Conservation (phyloP, 2,113 vertebrate species). For the Girardinichthys multiradiatus region DNA sequence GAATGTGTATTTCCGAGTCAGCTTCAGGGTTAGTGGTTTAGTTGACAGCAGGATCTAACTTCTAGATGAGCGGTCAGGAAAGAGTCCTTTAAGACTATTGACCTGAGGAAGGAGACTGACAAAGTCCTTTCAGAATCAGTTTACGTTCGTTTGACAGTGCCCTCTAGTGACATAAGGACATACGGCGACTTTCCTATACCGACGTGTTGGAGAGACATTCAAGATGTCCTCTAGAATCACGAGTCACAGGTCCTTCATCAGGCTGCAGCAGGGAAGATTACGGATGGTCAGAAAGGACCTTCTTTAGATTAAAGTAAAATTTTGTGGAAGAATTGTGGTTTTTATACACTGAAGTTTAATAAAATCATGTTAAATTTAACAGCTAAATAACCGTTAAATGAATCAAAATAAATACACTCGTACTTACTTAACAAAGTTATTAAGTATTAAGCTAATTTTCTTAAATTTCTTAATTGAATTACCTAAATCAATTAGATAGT, state of each 20-base stretch:
- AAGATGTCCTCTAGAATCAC: slow-evolving; percentile 7
- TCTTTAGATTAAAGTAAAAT: neutral
- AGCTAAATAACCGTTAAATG: too few species aligned
- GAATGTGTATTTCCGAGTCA: neutral
- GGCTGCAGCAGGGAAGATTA: neutral
- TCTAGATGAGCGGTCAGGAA: slow-evolving; percentile 2
- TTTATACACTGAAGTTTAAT: too few species aligned
- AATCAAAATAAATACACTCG: too few species aligned
- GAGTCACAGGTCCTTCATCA: neutral
- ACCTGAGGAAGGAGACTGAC: slow-evolving; percentile 16
- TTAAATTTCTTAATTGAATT: too few species aligned
- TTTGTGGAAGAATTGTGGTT: too few species aligned
- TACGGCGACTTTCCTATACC: neutral
- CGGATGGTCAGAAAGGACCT: neutral
- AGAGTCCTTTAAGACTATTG: neutral
- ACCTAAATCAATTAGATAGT: too few species aligned
- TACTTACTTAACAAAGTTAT: too few species aligned
- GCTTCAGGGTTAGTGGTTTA: slow-evolving; percentile 23
- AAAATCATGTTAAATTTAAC: too few species aligned
- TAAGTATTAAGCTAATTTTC: too few species aligned
- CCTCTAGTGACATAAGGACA: neutral
- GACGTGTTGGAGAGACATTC: neutral
- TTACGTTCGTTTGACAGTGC: neutral
- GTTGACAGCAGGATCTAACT: slow-evolving; percentile 11
- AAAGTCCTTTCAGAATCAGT: slow-evolving; percentile 12